Evolutionary conservation across 2,888 invertebrate species (phyloP), one percentile per base, ranked within the genome.

Genomic region (Drosophila falleni): DNA sequence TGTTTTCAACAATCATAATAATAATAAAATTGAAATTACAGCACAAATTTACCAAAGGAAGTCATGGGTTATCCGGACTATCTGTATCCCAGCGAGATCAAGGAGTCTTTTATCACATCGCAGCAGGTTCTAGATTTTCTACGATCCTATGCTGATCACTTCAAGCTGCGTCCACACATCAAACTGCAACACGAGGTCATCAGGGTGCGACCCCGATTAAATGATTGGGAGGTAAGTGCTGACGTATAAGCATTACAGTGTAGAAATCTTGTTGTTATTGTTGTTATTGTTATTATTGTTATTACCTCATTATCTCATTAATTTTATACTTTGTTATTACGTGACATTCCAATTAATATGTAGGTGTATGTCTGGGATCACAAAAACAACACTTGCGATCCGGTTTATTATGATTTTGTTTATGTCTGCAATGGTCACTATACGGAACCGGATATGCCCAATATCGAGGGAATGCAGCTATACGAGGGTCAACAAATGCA

Each of bases 11-110:
- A n/a, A n/a, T n/a, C n/a, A n/a, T 19, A 19, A 19, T 19, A 19
- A 19, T 19, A 19, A 19, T 19, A 19, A 19, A 19, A 19, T 19
- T 8, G 13, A 29, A 19, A n/a, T 55, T 42, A 0, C 35, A 98
- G 98, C 90, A 98, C 98, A 0, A 98, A 98, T 93, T 94, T 98
- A 8, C 98, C 98, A 0, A 98, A 98, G 90, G 97, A 98, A 93
- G 95, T 97, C 4, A 98, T 98, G 98, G 97, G 96, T 0, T 98
- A 95, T 92, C 97, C 97, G 0, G 98, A 97, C 90, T 97, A 96
- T 92, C 96, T 96, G 0, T 95, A 97, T 74, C 95, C 96, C 0
- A 94, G 95, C 55, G 80, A 86, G 8, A 79, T 83, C 8, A 93
- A 95, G 11, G 94, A 94, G 83, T 97, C 97, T 0, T 97, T 97